These are phyloP conservation scores for Uropetala carovei DNA, from an alignment of 2,888 invertebrate species.

Conservation along the genomic window DNA sequence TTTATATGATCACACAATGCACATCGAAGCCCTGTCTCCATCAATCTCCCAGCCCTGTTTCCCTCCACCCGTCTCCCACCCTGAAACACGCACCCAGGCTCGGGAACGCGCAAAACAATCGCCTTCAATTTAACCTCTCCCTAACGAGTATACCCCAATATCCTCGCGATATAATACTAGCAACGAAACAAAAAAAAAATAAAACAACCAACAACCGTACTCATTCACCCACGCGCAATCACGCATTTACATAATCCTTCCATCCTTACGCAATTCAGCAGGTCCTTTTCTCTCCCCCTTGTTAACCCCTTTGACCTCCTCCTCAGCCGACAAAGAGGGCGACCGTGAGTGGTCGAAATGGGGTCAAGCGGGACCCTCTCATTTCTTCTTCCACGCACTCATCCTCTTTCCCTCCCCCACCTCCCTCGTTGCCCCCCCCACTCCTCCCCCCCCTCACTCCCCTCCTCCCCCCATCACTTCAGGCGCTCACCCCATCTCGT, in stretches of 20 bases:
- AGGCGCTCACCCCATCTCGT: neutral
- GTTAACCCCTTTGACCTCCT: conserved; percentile 46
- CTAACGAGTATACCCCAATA: neutral
- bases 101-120: neutral
- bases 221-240: neutral
- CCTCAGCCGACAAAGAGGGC: neutral
- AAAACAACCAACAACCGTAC: neutral
- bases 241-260: neutral
- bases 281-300: neutral
- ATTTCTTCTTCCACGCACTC: neutral
- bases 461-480: neutral
- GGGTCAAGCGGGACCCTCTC: neutral
- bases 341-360: conserved; percentile 36
- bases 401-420: neutral
- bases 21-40: neutral
- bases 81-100: neutral
- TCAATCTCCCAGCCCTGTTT: neutral
- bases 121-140: too few species aligned
- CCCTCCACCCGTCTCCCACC: neutral
- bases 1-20: too few species aligned
- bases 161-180: neutral
- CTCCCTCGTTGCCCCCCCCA: neutral
- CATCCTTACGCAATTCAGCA: neutral
- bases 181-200: neutral
- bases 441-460: neutral